These are phyloP conservation scores for Chaetodon auriga DNA, from an alignment of 2,113 vertebrate species.

Conservation along the genomic window DNA sequence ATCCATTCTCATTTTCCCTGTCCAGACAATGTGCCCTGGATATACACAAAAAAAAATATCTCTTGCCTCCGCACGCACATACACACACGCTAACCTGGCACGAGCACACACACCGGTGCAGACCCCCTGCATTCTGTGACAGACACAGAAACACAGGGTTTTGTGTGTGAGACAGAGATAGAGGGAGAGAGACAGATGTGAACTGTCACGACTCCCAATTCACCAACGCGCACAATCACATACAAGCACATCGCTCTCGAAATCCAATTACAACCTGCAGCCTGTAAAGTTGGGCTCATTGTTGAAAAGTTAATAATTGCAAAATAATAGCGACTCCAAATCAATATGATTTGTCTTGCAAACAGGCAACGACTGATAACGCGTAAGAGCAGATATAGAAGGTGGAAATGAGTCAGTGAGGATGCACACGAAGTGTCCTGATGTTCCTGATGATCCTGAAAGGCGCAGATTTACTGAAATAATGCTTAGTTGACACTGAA, in stretches of 20 bases:
- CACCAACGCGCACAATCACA: constrained; percentile 57
- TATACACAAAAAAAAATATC: constrained; percentile 56
- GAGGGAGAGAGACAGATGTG: constrained; percentile 64
- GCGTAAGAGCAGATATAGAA: not conserved
- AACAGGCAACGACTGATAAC: constrained; percentile 19
- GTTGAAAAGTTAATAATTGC: constrained; percentile 68
- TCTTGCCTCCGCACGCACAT: constrained; percentile 49
- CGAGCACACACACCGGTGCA: constrained; percentile 26
- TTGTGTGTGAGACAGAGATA: constrained; percentile 38
- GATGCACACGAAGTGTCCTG: too few relatives aligned
- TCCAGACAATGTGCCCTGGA: constrained; percentile 78
- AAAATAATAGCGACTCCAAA: constrained; percentile 46
- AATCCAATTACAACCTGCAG: constrained; percentile 76
- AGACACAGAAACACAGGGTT: constrained; percentile 11
- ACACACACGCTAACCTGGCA: constrained; percentile 26
- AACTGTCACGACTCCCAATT: constrained; percentile 69
- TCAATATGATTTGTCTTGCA: constrained; percentile 23
- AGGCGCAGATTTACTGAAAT: too few relatives aligned
- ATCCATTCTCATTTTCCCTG: constrained; percentile 82
- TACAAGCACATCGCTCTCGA: constrained; percentile 57
- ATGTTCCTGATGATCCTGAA: too few relatives aligned
- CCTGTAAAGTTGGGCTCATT: constrained; percentile 55
- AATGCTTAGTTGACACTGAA: not conserved
- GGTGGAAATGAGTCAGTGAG: not conserved
- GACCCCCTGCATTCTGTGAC: constrained; percentile 37